These are phyloP conservation scores for Tapera naevia DNA, from an alignment of 2,797 vertebrate species.

Conservation along the genomic window DNA sequence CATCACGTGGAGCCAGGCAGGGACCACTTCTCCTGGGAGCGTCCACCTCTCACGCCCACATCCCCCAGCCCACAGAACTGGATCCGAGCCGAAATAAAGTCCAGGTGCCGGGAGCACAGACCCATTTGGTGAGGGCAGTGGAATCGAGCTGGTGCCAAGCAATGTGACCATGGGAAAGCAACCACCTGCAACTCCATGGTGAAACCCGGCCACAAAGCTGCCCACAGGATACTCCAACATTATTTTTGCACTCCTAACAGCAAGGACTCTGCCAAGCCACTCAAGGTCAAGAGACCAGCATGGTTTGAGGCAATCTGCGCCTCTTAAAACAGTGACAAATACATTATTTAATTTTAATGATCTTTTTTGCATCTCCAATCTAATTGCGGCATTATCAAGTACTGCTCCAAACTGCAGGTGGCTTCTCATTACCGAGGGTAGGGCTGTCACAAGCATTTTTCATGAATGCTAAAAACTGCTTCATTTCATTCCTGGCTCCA, in stretches of 20 bases:
- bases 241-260: slow-evolving; percentile 10
- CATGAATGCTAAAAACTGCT: slow-evolving; percentile 79
- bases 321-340: slow-evolving; percentile 85
- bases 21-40: background rate
- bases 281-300: slow-evolving; percentile 83
- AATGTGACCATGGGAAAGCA: accelerated
- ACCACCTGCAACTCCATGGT: accelerated
- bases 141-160: background rate
- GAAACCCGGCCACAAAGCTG: accelerated
- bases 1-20: background rate
- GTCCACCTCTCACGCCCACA: accelerated
- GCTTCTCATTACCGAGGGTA: slow-evolving; percentile 77
- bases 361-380: slow-evolving; percentile 84
- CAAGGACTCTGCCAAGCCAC: slow-evolving; percentile 65
- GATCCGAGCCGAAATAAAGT: accelerated
- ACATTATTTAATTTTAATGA: slow-evolving; percentile 85
- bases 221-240: background rate
- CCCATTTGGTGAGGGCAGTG: accelerated
- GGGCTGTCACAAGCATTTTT: slow-evolving; percentile 76
- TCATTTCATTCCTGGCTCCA: slow-evolving; percentile 43
- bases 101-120: accelerated
- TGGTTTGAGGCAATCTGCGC: slow-evolving; percentile 75
- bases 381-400: slow-evolving; percentile 85
- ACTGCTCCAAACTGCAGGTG: slow-evolving; percentile 82
- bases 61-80: accelerated